Base-by-base conservation (phyloP, 1,140 invertebrate species). In the Colletes gigas region DNA sequence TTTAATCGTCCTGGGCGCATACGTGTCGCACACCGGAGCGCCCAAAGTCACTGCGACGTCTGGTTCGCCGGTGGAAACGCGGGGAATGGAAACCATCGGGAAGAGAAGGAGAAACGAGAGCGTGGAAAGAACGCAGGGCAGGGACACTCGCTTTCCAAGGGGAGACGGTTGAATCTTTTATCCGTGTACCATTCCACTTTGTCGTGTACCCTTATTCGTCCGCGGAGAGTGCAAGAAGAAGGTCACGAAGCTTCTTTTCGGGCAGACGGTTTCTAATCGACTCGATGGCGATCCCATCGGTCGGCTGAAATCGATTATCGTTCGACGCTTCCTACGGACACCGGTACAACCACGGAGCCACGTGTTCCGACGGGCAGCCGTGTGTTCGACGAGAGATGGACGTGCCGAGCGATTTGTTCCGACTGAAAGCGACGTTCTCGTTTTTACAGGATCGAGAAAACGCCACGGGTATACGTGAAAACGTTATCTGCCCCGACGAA, bases 1-100 rank as follows among this genome's bases (percentile, higher is more conserved):
- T 85, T 84, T 85, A 85, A 85, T 85, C 69, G 65, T 54, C 39
- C 66, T 60, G 30, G 54, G 39, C 66, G 66, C 66, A 65, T 81
- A 77, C 66, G 74, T 69, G 79, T 57, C 65, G 50, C 59, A 14
- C 17, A 69, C 59, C 17, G 9, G 12, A 30, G n/a, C 19, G 50
- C 7, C 62, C 8, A 68, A 76, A 77, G 65, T 70, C 79, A 30
- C 69, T 15, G 74, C 65, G 66, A 77, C 73, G 62, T 81, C 79
- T 75, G 78, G 17, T 47, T 78, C 50, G 17, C 60, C 10, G 15
- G 21, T 47, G 6, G 44, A 47, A 19, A 10, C 5, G 47, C 3
- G 0, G 17, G 3, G 10, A 5, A 30, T 30, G 30, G 30, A 6
- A 44, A 7, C 12, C n/a, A 67, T 10, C 65, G 7, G 5, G 59